phyloP scores from a whole-genome alignment of 2,113 vertebrate species.

The Nothoprocta pentlandii region DNA sequence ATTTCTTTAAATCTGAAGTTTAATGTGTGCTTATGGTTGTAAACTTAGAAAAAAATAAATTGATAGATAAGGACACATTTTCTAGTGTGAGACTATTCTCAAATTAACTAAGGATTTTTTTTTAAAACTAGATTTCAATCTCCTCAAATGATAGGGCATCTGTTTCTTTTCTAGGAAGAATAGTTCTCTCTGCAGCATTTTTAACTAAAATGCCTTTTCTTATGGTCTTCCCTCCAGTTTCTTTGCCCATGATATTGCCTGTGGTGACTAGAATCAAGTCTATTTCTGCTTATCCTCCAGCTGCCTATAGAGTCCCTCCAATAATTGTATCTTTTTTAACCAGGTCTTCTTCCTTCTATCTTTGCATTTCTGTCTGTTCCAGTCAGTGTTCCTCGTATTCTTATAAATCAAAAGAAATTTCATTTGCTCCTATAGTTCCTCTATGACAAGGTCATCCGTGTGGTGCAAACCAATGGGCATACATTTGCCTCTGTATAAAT shows the following conservation, averaged over 20 bases:
- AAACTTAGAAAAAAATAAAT: neutral
- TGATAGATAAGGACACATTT: constrained; percentile 10
- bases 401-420: neutral
- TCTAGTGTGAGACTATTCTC: neutral
- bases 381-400: neutral
- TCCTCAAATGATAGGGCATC: neutral
- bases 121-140: constrained; percentile 26
- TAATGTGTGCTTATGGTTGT: neutral
- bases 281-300: neutral
- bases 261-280: neutral
- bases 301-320: neutral
- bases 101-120: constrained; percentile 27
- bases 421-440: neutral
- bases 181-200: neutral
- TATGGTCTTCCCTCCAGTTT: neutral
- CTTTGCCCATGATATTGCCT: neutral
- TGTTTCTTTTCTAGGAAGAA: constrained; percentile 2
- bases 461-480: neutral
- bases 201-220: constrained; percentile 3
- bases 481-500: neutral
- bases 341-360: neutral
- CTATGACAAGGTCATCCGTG: neutral
- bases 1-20: constrained; percentile 19
- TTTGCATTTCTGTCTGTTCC: neutral
- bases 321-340: neutral